A percentile compares a stretch with the other conserved stretches of the same genome.
Conservation (phyloP, 2,888 invertebrate species). For the Hetaerina titia region DNA sequence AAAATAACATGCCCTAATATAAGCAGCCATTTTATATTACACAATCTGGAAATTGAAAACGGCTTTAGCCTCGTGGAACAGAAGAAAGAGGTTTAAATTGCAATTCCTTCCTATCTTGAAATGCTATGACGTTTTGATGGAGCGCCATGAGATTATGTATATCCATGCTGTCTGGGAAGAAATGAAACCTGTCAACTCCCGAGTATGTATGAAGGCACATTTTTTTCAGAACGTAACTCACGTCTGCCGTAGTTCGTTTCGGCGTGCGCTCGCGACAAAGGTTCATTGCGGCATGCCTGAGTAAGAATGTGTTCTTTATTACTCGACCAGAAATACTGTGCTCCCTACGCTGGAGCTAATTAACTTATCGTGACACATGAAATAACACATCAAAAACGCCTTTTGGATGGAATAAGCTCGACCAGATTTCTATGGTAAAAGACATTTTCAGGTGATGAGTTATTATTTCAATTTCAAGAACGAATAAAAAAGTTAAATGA, state of each 20-base stretch:
- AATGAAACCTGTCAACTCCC: not conserved
- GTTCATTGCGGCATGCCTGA: not conserved
- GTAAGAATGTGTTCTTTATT: not conserved
- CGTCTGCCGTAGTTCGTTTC: not conserved
- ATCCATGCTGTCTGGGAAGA: not conserved
- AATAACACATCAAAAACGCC: too few relatives aligned
- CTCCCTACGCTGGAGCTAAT: not conserved
- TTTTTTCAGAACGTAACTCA: not conserved
- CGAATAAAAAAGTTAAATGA: too few relatives aligned
- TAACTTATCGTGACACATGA: too few relatives aligned
- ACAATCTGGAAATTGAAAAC: not conserved
- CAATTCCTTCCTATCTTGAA: slow-evolving; percentile 10
- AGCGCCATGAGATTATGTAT: not conserved
- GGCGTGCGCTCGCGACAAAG: not conserved
- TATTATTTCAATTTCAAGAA: too few relatives aligned
- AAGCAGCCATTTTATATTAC: not conserved
- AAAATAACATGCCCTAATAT: not conserved
- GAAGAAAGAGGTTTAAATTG: not conserved
- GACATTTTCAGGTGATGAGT: too few relatives aligned
- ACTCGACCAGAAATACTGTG: not conserved
- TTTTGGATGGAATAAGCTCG: too few relatives aligned
- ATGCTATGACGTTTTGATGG: not conserved
- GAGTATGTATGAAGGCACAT: not conserved
- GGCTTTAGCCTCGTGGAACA: not conserved
- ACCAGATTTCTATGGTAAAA: too few relatives aligned